Conservation (phyloP, 2,113 vertebrate genomes). For the Etheostoma cragini region DNA sequence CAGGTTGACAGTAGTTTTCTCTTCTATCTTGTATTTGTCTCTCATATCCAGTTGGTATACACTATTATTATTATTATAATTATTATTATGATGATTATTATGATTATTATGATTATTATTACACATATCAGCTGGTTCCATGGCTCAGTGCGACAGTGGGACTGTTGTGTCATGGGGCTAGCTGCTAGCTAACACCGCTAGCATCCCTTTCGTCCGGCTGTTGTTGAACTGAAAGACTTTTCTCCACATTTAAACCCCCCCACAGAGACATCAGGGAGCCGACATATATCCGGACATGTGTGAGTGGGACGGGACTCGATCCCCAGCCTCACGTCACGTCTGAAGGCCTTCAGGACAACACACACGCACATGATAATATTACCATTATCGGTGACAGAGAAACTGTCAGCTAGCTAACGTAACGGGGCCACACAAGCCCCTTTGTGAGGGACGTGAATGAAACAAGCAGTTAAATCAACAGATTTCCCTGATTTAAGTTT, state of each 20-base stretch:
- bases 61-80: too few species aligned
- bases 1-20: too few species aligned
- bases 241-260: neutral
- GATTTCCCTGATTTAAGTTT: neutral
- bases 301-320: conserved; percentile 26
- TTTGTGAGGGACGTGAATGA: conserved; percentile 15
- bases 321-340: conserved; percentile 52
- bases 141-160: conserved; percentile 9
- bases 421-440: conserved; percentile 9
- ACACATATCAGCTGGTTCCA: too few species aligned
- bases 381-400: conserved; percentile 14
- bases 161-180: conserved; percentile 25
- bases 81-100: too few species aligned
- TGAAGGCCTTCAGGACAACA: conserved; percentile 70
- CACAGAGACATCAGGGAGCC: neutral
- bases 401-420: conserved; percentile 30
- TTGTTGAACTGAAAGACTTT: neutral
- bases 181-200: conserved; percentile 60
- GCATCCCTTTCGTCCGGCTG: neutral
- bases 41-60: too few species aligned
- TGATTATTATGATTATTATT: too few species aligned
- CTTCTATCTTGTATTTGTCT: too few species aligned
- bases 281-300: neutral
- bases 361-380: conserved; percentile 50
- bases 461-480: neutral